Evolutionary conservation across 1,140 invertebrate species (phyloP).

Genomic region (Hermetia illucens): DNA sequence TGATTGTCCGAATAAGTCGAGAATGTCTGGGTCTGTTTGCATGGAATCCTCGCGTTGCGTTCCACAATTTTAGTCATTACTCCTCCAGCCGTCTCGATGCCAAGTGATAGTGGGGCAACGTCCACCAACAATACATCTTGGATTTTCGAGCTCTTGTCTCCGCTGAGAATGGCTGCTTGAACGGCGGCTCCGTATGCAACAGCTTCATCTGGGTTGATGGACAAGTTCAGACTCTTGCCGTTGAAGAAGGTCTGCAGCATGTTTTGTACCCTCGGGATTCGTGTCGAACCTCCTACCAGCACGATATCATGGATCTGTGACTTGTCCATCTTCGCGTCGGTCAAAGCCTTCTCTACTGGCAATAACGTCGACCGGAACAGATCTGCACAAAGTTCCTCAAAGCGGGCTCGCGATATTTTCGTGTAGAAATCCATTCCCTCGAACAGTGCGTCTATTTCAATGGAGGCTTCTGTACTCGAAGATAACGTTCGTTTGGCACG

Average conservation of each 20-base stretch:
- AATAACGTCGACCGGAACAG: conserved; percentile 52
- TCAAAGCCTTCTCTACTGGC: conserved; percentile 58
- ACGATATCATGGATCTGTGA: conserved; percentile 46
- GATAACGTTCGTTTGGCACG: conserved; percentile 51
- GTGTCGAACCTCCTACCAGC: conserved; percentile 45
- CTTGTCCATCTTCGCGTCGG: conserved; percentile 63
- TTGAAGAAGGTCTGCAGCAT: conserved; percentile 46
- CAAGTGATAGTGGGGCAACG: conserved; percentile 51
- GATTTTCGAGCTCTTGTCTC: conserved; percentile 51
- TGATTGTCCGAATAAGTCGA: conserved; percentile 52
- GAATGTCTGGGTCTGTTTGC: conserved; percentile 49
- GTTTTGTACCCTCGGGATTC: conserved; percentile 50
- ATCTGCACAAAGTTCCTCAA: conserved; percentile 78
- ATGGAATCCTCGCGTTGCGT: conserved; percentile 53
- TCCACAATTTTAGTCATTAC: conserved; percentile 51
- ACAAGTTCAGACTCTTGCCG: conserved; percentile 50
- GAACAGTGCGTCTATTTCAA: conserved; percentile 58
- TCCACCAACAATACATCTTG: conserved; percentile 65
- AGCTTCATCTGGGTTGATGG: conserved; percentile 70
- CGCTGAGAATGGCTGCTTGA: conserved; percentile 61
- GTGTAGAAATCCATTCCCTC: conserved; percentile 76
- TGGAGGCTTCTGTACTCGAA: conserved; percentile 49
- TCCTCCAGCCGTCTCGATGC: conserved; percentile 55
- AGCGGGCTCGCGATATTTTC: conserved; percentile 65
- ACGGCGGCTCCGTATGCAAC: conserved; percentile 56